Percentiles rank a stretch among this genome's conserved stretches.
Conservation (phyloP, 64 coral and sea anemone species). For the Stichodactyla mertensii region DNA sequence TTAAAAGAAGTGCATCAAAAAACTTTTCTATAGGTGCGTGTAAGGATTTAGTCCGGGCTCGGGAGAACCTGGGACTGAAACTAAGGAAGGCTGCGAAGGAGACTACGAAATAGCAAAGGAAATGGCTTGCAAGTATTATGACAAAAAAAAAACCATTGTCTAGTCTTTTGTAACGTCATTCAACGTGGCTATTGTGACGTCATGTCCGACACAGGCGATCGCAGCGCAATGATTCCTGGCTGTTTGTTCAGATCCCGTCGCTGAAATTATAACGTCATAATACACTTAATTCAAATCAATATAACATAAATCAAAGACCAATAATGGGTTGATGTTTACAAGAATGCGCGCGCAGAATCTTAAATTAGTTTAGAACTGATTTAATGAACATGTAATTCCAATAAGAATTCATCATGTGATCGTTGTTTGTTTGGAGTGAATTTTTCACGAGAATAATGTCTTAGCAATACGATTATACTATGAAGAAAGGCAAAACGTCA, state of each 20-base stretch:
- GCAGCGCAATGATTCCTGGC: background rate
- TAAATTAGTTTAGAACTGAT: constrained; percentile 5
- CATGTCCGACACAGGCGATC: background rate
- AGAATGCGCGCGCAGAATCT: background rate
- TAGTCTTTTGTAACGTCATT: too few relatives aligned
- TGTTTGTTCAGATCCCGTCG: background rate
- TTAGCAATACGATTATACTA: constrained; percentile 36
- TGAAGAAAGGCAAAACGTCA: constrained; percentile 45
- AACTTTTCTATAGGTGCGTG: too few relatives aligned
- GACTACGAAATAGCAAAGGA: too few relatives aligned
- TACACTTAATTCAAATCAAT: background rate
- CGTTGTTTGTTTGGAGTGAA: background rate
- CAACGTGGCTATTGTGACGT: too few relatives aligned
- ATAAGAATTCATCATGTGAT: background rate
- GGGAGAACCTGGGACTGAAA: too few relatives aligned
- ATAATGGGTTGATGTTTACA: background rate
- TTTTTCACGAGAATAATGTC: constrained; percentile 26
- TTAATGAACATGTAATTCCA: background rate
- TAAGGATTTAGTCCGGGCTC: too few relatives aligned
- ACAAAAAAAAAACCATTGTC: too few relatives aligned
- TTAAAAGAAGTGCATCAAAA: too few relatives aligned
- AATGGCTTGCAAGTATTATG: too few relatives aligned
- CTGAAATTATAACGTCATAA: background rate
- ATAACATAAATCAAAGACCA: background rate
- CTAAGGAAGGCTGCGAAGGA: too few relatives aligned